Percentiles rank a stretch among this genome's conserved stretches.
Evolutionary conservation across 53 echinoderm and acorn worm species (phyloP).

Genomic region (Antedon mediterranea): DNA sequence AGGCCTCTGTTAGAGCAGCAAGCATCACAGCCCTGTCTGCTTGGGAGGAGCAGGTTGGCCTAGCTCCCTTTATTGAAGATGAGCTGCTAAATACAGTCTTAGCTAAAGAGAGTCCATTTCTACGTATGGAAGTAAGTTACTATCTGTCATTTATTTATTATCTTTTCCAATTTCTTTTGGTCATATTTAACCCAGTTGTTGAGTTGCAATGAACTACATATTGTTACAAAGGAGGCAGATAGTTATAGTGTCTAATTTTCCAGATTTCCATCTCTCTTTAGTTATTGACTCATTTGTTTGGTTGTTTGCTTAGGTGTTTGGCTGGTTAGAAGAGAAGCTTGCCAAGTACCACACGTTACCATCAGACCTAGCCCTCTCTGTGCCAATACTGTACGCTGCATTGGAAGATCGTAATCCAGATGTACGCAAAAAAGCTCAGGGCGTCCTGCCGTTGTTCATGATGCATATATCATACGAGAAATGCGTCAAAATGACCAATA

Average conservation of each 20-base stretch:
- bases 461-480: slow-evolving; percentile 89
- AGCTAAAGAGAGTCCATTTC: slow-evolving; percentile 56
- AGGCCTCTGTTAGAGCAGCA: slow-evolving; percentile 60
- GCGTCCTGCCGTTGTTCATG: slow-evolving; percentile 73
- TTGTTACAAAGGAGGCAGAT: too few relatives aligned
- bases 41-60: slow-evolving; percentile 64
- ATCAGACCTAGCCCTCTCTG: slow-evolving; percentile 40
- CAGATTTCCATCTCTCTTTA: too few relatives aligned
- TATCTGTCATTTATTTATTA: too few relatives aligned
- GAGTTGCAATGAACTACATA: too few relatives aligned
- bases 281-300: too few relatives aligned
- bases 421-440: slow-evolving; percentile 81
- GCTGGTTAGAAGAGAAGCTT: slow-evolving; percentile 56
- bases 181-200: too few relatives aligned
- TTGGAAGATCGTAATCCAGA: slow-evolving; percentile 79
- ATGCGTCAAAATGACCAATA: slow-evolving; percentile 79
- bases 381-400: slow-evolving; percentile 43
- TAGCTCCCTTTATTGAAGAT: slow-evolving; percentile 83
- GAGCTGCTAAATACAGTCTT: slow-evolving; percentile 55
- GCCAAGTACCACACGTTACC: slow-evolving; percentile 68
- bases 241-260: too few relatives aligned
- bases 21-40: slow-evolving; percentile 37
- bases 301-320: slow-evolving; percentile 36
- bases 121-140: slow-evolving; percentile 66
- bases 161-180: too few relatives aligned